Evolutionary conservation across 1,140 invertebrate genomes (phyloP), one percentile per base, ranked within the genome.

Genomic region (Oedothorax gibbosus): DNA sequence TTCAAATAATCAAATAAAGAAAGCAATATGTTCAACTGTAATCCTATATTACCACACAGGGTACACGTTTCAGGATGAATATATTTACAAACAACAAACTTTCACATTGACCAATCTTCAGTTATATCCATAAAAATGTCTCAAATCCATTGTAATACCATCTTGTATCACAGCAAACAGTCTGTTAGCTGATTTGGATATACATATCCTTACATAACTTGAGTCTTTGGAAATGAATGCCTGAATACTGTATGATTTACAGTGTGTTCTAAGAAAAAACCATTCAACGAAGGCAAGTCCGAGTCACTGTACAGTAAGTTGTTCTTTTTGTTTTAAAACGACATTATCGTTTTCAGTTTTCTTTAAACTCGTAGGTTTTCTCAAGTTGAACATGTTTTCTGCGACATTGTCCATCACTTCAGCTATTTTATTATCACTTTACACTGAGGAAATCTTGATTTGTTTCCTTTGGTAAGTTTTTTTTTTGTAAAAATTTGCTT

Each of bases 1-100:
- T 75, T 75, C 54, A 75, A 75, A 53, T 51, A 79, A 79, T n/a
- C 62, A 79, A 79, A 35, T 79, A 68, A 79, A 79, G 77, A 79
- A 79, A 66, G 50, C 77, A 79, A 79, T 68, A 68, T 68, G 53
- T 79, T 68, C 60, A 65, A 54, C 14, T 57, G 62, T 77, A 65
- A 79, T 79, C 62, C 77, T 66, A 79, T 62, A 79, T 56, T 56
- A 54, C 77, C 77, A 12, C 20, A 54, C 11, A 20, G 49, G 51
- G 15, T 66, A 21, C 49, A 54, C 50, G 68, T 51, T 65, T 79
- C 56, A 79, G 64, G 77, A 79, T 66, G 77, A 79, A 66, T 68
- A 50, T 53, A 35, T 79, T 79, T 79, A 79, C 77, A 68, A 79
- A 68, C 60, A 62, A 65, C 54, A 10, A 12, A 35, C 50, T 5